A percentile compares a stretch with the other conserved stretches of the same genome.
Conservation (phyloP, 2,888 invertebrate species). For the Bruchidius siliquastri region DNA sequence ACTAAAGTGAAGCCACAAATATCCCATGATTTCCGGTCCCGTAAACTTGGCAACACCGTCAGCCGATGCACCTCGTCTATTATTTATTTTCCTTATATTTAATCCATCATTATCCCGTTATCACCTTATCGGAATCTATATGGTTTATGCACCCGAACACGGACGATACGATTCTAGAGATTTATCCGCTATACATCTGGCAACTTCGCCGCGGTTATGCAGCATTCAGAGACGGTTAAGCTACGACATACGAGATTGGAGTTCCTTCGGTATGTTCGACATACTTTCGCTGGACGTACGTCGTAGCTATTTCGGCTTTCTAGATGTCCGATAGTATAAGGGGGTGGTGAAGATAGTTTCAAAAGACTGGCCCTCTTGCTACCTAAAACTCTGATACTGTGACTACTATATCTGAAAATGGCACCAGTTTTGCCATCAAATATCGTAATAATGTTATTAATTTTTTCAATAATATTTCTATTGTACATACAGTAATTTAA, state of each 20-base stretch:
- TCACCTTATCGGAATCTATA: not conserved
- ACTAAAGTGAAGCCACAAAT: too few species aligned
- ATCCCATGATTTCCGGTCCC: too few species aligned
- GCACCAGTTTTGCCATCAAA: too few species aligned
- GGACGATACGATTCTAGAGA: not conserved
- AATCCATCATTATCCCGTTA: not conserved
- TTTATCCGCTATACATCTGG: not conserved
- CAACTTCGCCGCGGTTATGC: not conserved
- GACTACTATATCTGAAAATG: too few species aligned
- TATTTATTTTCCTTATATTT: not conserved
- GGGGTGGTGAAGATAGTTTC: not conserved
- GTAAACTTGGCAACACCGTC: not conserved
- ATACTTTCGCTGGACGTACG: not conserved
- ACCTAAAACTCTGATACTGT: too few species aligned
- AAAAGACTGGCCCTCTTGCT: too few species aligned
- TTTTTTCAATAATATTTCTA: too few species aligned
- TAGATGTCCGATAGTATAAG: not conserved
- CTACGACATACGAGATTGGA: not conserved
- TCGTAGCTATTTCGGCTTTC: not conserved
- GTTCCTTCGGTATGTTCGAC: not conserved
- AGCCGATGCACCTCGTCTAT: not conserved
- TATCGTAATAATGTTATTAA: too few species aligned
- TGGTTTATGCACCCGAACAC: not conserved
- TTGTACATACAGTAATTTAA: too few species aligned
- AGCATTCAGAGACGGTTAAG: not conserved